Evolutionary conservation across 1,140 invertebrate genomes (phyloP), one percentile per base, ranked within the genome.

Genomic region (Scaptodrosophila lebanonensis): DNA sequence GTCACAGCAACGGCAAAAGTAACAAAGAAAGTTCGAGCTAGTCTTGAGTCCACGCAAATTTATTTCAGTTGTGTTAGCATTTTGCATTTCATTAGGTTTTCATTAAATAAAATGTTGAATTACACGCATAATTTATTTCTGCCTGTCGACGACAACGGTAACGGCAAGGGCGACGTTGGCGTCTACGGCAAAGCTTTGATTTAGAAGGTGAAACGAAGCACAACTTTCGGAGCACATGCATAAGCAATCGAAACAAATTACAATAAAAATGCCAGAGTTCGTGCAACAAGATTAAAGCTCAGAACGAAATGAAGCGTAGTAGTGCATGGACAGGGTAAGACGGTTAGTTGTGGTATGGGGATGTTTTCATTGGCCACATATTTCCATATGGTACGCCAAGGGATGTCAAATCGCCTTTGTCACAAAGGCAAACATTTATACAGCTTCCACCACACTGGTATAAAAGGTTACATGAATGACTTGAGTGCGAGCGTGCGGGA

Each of bases 71-170:
- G 79, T 83, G 69, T 82, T 82, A 82, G 75, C 75, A 82, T 83
- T 83, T 83, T 83, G 77, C 77, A 83, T 83, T 83, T 84, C 79
- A 83, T 83, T 83, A 84, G 68, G 72, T 83, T 83, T 83, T 83
- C 79, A 83, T 83, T 83, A 83, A 83, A 83, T 84, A 83, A 83
- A 83, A 84, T 83, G 79, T 83, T 83, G 79, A 83, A 83, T 83
- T 84, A 84, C 79, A 83, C 79, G 79, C 79, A 83, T 84, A 83
- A 84, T 83, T 83, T 83, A 79, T 83, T 83, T 60, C 52, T 52
- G 49, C 42, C 57, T 73, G 69, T 50, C 66, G 64, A 61, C 38
- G 12, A 11, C 3, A 47, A 16, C 15, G 9, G 16, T 25, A 20
- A 20, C 18, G 30, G 42, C 16, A 18, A 45, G 29, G 44, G 27